phyloP scores from a whole-genome alignment of 1,140 invertebrate species.

The Acyrthosiphon pisum region DNA sequence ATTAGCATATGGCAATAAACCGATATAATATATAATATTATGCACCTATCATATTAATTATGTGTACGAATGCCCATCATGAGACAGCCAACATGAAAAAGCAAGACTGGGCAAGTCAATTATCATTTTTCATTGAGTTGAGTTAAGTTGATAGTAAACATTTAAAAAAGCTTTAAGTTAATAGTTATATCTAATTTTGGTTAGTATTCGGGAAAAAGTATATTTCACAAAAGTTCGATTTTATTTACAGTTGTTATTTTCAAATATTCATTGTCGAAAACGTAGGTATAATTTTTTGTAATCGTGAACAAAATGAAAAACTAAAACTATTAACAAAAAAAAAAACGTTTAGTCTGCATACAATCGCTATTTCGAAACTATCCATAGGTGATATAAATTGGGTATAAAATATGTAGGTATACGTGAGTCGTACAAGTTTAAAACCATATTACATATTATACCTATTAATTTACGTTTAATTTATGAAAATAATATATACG shows the following conservation, averaged over 20 bases:
- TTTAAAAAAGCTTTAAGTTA: too few relatives aligned
- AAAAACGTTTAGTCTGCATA: background rate
- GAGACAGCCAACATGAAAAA: background rate
- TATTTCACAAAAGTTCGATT: background rate
- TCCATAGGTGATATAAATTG: background rate
- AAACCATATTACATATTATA: background rate
- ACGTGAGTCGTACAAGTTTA: background rate
- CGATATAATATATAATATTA: background rate
- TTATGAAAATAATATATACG: background rate
- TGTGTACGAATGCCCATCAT: too few relatives aligned
- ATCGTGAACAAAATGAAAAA: background rate
- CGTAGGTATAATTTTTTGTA: background rate
- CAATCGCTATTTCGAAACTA: too few relatives aligned
- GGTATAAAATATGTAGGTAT: background rate
- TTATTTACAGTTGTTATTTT: background rate
- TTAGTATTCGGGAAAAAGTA: background rate
- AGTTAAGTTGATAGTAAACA: too few relatives aligned
- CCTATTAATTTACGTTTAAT: too few relatives aligned
- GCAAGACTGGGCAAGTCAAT: too few relatives aligned
- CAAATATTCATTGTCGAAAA: background rate
- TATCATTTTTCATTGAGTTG: too few relatives aligned
- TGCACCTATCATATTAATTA: background rate
- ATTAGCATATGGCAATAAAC: constrained; percentile 10
- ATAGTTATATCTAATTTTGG: too few relatives aligned
- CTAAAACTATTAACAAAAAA: background rate